Percentiles rank a stretch among this genome's conserved stretches.
Evolutionary conservation across 1,140 invertebrate genomes (phyloP).

Genomic region (Lepidurus couesii): DNA sequence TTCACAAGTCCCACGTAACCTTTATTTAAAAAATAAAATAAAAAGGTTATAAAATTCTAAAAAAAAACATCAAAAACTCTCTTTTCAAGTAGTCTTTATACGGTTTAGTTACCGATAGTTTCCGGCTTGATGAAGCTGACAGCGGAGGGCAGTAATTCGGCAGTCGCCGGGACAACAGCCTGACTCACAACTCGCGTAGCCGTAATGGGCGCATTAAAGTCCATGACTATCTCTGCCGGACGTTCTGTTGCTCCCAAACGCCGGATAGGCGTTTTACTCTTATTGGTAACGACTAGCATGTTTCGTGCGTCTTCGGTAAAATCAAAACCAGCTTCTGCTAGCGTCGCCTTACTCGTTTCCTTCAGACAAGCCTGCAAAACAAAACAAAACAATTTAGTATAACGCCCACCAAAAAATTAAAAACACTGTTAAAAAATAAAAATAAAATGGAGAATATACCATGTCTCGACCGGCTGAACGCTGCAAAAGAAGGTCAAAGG

Average conservation of each 20-base stretch:
- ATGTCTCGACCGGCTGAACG: neutral
- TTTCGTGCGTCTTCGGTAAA: neutral
- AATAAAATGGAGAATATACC: neutral
- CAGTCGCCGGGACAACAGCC: neutral
- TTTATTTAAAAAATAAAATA: conserved; percentile 37
- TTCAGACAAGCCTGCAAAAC: neutral
- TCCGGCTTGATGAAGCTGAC: conserved; percentile 5
- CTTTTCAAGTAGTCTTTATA: neutral
- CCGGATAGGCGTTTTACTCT: conserved; percentile 1
- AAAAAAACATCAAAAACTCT: neutral
- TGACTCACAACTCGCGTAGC: neutral
- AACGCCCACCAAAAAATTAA: neutral
- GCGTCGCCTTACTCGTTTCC: neutral
- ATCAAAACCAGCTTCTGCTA: neutral
- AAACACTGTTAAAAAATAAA: neutral
- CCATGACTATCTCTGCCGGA: neutral
- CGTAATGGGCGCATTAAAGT: neutral
- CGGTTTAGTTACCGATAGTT: neutral
- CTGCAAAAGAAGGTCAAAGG: conserved; percentile 8
- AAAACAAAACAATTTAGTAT: neutral
- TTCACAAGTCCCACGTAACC: conserved; percentile 83
- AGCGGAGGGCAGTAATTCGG: neutral
- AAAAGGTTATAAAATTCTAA: conserved; percentile 24
- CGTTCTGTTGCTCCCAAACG: neutral
- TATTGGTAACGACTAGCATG: conserved; percentile 21